A percentile compares a stretch with the other conserved stretches of the same genome.
phyloP scores from a whole-genome alignment of 2,797 vertebrate species.

The Acipenser ruthenus region DNA sequence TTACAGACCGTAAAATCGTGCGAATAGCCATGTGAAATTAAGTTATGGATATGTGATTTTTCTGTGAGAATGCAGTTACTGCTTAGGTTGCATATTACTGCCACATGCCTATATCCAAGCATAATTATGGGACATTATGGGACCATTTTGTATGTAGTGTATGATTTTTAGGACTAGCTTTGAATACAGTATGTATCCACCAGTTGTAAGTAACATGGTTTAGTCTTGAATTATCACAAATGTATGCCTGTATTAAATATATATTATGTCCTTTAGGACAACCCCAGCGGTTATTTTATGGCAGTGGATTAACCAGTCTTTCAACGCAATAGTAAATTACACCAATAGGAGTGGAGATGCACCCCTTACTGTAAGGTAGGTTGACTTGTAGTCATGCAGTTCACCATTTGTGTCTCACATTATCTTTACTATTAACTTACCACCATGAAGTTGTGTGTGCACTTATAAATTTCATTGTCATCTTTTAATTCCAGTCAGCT shows the following conservation, averaged over 20 bases:
- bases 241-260: background rate
- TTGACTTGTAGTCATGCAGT: background rate
- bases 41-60: too few species aligned
- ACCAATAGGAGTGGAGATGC: conserved; percentile 95
- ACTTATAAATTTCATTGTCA: conserved; percentile 26
- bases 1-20: too few species aligned
- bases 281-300: conserved; percentile 91
- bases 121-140: too few species aligned
- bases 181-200: too few species aligned
- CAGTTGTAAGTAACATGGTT: too few species aligned
- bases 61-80: too few species aligned
- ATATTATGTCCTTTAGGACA: conserved; percentile 61
- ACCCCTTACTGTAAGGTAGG: conserved; percentile 81
- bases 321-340: conserved; percentile 95
- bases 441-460: background rate
- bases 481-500: conserved; percentile 77
- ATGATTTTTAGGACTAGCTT: too few species aligned
- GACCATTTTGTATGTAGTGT: too few species aligned
- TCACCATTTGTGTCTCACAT: background rate
- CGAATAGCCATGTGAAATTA: too few species aligned
- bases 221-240: too few species aligned
- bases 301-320: conserved; percentile 99
- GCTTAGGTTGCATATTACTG: too few species aligned
- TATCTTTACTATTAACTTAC: conserved; percentile 13
- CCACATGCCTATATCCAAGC: too few species aligned